Evolutionary conservation across 2,797 vertebrate genomes (phyloP), one percentile per base, ranked within the genome.

Genomic region (Gymnodraco acuticeps): DNA sequence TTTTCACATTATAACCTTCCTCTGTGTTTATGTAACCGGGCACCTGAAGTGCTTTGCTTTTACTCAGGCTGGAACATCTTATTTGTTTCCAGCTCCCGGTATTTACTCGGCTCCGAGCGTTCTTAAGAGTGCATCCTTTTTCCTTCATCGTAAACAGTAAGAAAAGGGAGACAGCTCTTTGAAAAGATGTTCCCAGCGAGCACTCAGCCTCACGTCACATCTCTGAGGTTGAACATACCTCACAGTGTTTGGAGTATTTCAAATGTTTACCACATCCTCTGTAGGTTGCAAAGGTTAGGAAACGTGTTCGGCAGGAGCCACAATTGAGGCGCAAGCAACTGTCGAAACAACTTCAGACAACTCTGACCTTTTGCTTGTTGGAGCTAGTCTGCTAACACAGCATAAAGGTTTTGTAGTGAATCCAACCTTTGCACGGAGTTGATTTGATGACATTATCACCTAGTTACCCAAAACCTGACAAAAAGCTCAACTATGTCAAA

Each of bases 131-230:
- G 74, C 77, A 46, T 76, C 72, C 0, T 41, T 64, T 64, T 60
- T 52, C 27, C 47, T 71, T 56, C 56, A 45, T 54, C 31, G 17
- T 19, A 47, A 53, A 70, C 45, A 56, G 64, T 55, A 45, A 73
- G 31, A 50, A 43, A 83, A 56, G 27, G 64, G 73, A 58, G 52
- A 4, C 16, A 13, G 19, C 1, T 0, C 14, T 77, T 38, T 73
- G 48, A 73, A 80, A 78, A 75, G 50, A 70, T 72, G 73, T 74
- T 74, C 63, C 69, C 59, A 20, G 52, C 3, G 23, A 60, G 62
- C 70, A 31, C 63, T 54, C 54, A 62, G 50, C 10, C 9, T 14
- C 0, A 13, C 45, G 17, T 54, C 19, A n/a, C 46, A 54, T 55
- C 27, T 62, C n/a, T 53, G 8, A 42, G 19, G 46, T n/a, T 33